phyloP scores from a whole-genome alignment of 1,140 invertebrate genomes.

The Melitaea cinxia region DNA sequence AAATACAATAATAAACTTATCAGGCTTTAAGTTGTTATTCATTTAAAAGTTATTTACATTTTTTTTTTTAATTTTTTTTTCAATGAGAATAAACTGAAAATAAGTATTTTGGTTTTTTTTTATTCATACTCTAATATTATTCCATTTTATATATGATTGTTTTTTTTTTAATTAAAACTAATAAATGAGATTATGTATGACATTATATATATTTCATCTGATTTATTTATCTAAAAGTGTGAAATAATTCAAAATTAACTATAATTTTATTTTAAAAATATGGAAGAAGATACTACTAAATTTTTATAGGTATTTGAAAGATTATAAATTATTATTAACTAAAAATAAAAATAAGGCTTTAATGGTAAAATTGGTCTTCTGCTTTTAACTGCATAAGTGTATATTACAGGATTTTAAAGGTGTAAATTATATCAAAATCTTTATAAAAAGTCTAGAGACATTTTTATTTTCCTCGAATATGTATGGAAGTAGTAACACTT shows the following conservation, averaged over 20 bases:
- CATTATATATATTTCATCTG: background rate
- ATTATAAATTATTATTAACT: background rate
- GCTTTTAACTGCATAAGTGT: conserved; percentile 4
- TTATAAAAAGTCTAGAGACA: background rate
- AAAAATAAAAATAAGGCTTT: conserved; percentile 10
- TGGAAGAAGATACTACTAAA: background rate
- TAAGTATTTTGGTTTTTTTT: no score
- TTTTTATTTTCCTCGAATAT: background rate
- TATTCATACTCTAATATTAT: background rate
- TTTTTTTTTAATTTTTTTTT: no score
- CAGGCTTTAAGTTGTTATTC: no score
- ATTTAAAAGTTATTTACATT: no score
- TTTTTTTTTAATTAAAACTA: background rate
- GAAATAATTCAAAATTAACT: background rate
- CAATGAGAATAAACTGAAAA: no score
- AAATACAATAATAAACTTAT: conserved; percentile 3
- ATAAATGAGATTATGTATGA: background rate
- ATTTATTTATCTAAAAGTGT: background rate
- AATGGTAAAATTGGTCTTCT: background rate
- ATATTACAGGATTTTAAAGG: conserved; percentile 7
- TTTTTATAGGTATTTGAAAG: conserved; percentile 6
- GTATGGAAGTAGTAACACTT: background rate
- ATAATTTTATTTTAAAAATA: background rate
- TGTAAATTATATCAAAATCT: background rate
- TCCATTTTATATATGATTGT: background rate